Base-by-base conservation (phyloP, 1,140 invertebrate species). In the Neomicropteryx cornuta region DNA sequence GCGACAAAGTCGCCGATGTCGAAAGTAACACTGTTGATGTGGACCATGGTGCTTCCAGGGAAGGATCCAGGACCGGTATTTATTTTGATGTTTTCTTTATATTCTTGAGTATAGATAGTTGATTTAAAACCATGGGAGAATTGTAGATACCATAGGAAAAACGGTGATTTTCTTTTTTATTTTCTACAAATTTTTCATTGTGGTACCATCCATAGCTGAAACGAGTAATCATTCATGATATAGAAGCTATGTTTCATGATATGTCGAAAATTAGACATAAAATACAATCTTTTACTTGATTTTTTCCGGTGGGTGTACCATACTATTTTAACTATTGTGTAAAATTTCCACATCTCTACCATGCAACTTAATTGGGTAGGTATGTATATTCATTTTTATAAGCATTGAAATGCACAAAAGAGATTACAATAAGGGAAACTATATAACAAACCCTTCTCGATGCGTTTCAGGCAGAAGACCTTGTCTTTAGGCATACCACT, bases 51-150 rank as follows among this genome's bases (percentile, higher is more conserved):
- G 74, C 81, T 19, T 84, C 78, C 41, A 72, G 79, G 47, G 87
- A 91, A 60, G 87, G 72, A 39, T 89, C 84, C 10, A 73, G 81
- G 65, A 92, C 88, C 68, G 84, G 85, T 87, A 65, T 56, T 40
- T 38, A 33, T 32, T 19, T 33, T 24, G 33, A 17, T 38, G 14
- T 34, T 38, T 37, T 41, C 31, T 41, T 42, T 23, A 14, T 10
- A 16, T 20, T 16, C 21, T 5, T 33, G 14, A 5, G 31, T 16
- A 39, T 33, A 32, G 19, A 16, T 37, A 37, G 8, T 18, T 17
- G 11, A 34, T 32, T 32, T 14, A 32, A 16, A 24, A 62, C 47
- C 41, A 65, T 47, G 32, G 44, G 39, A 31, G 58, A 51, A 14
- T 47, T 51, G 17, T 43, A 38, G 39, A 56, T 60, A 16, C 49